Evolutionary conservation across 2,797 vertebrate species (phyloP).

Genomic region (Galago senegalensis): DNA sequence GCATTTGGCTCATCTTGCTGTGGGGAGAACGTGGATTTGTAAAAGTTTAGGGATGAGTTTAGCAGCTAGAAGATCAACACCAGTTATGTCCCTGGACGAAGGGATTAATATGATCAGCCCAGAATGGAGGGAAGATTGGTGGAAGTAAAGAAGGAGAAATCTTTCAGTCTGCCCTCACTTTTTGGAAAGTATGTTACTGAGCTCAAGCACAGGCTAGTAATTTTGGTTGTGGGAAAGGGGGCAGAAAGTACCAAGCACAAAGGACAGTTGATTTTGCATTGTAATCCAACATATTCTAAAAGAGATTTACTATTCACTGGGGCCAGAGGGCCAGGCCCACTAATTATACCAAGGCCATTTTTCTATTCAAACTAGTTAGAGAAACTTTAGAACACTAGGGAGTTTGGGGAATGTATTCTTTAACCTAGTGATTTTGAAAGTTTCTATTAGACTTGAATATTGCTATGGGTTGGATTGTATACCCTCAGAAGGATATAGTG

Average conservation of each 20-base stretch:
- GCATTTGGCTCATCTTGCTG: not conserved
- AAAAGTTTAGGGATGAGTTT: not conserved
- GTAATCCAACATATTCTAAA: not conserved
- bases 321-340: accelerated
- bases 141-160: not conserved
- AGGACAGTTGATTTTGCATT: not conserved
- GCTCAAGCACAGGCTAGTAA: no score
- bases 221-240: not conserved
- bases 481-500: not conserved
- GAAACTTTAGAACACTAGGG: not conserved
- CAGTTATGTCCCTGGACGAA: not conserved
- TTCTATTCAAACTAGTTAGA: not conserved
- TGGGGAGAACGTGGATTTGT: not conserved
- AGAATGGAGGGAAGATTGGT: accelerated
- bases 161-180: not conserved
- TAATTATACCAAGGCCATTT: not conserved
- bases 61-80: not conserved
- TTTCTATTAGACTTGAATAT: not conserved
- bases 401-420: not conserved
- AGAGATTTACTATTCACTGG: not conserved
- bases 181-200: not conserved
- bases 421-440: not conserved
- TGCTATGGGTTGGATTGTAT: not conserved
- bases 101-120: not conserved
- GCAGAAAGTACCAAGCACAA: not conserved